Evolutionary conservation across 2,888 invertebrate species (phyloP), one percentile per base, ranked within the genome.

Genomic region (Kryphioiulus occultus): DNA sequence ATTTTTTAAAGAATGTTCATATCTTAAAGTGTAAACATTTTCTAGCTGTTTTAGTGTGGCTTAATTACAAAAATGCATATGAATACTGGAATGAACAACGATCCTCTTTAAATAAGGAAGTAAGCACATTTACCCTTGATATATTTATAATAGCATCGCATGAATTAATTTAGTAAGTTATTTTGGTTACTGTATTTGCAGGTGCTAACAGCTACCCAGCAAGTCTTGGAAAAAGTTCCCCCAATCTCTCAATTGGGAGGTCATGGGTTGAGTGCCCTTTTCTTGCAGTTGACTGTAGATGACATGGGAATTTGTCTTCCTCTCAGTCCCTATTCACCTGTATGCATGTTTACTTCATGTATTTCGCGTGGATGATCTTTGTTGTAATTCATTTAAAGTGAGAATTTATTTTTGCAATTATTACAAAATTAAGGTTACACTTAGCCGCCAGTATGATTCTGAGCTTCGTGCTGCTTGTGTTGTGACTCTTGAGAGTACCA

Each of bases 71-170:
- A 93, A 99, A 99, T 92, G 99, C 99, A 0, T 99, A 99, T 91
- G 99, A 99, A 92, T 99, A 99, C 92, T 99, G 99, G 99, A 97
- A 97, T 90, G 98, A 98, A 92, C 99, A 99, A 92, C 93, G 99
- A 5, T 95, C 97, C 7, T 97, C 96, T 90, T 93, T 98, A 82
- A 98, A 97, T 91, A 96, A 96, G 90, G 98, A 98, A 91, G 96
- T 97, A 88, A 87, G 88, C 19, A 5, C 15, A 85, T 85, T 88
- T 22, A 19, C 17, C 26, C 83, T 5, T 44, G 30, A 42, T 26
- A 12, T 88, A 17, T 44, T 47, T 35, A 9, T 3, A 39, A 32
- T 86, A 7, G n/a, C 9, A 44, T 3, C 17, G 83, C 26, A 53
- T 30, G 7, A 59, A 17, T 59, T 44, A 22, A 15, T 15, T 32